Percentiles rank a stretch among this genome's conserved stretches.
These are phyloP conservation scores for Erpornis zantholeuca DNA, from an alignment of 2,113 vertebrate genomes.

Conservation along the genomic window DNA sequence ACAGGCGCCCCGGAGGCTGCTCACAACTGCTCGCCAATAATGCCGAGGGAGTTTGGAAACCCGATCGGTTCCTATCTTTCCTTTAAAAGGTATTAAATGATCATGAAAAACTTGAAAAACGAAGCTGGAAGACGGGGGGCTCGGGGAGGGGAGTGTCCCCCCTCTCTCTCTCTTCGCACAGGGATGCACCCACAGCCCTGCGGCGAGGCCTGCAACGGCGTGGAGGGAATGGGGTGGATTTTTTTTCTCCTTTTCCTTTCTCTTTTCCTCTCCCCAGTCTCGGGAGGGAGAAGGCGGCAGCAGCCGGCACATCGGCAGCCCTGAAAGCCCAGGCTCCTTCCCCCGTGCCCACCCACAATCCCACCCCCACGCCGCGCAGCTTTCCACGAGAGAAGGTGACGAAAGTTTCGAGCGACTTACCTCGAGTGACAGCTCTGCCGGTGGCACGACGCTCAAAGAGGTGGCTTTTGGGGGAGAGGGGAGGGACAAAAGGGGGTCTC, in stretches of 20 bases:
- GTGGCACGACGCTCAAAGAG: background rate
- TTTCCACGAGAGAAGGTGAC: constrained; percentile 11
- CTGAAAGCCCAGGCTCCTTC: background rate
- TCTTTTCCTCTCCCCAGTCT: background rate
- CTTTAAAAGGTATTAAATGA: constrained; percentile 40
- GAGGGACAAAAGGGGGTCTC: background rate
- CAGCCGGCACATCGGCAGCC: background rate
- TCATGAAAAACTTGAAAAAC: background rate
- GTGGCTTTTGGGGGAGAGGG: background rate
- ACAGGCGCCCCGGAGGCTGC: constrained; percentile 68
- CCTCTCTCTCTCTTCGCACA: background rate
- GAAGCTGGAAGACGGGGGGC: background rate
- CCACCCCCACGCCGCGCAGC: background rate
- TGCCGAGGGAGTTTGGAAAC: background rate
- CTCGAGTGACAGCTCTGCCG: constrained; percentile 24
- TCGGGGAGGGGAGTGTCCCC: no score
- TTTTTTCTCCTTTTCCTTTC: background rate
- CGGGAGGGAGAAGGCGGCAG: background rate
- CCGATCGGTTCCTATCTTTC: background rate
- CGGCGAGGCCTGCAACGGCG: background rate
- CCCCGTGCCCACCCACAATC: background rate
- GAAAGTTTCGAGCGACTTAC: constrained; percentile 64
- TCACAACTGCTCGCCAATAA: constrained; percentile 21
- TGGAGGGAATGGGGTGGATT: fast-evolving
- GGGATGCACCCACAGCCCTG: background rate